Evolutionary conservation across 2,888 invertebrate genomes (phyloP), one percentile per base, ranked within the genome.

Genomic region (Lasioglossum figueresi): DNA sequence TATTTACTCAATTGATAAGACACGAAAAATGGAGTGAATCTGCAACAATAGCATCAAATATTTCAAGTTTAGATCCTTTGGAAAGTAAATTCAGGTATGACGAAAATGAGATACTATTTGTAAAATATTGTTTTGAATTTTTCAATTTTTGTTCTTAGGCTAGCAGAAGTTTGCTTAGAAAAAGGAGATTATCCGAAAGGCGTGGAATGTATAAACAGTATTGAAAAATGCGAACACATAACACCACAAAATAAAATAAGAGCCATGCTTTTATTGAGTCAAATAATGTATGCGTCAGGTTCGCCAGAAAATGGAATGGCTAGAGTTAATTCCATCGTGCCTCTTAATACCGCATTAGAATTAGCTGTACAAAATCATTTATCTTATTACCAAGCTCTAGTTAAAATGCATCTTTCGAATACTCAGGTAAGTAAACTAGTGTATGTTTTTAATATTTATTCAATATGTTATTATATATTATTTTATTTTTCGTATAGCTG

Each of bases 351-450:
- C 88, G 98, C 98, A 5, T 95, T 98, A n/a, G 96, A 97, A 31
- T 95, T 97, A 83, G 97, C 98, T 1, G 96, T 96, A 87, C 96
- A 96, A 66, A 97, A 98, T 90, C 97, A 98, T 94, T 95, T 98
- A 91, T 97, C 98, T 88, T 98, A 98, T 93, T 96, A 98, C 88
- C 96, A 97, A 72, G 97, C 98, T 0, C 94, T 98, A 45, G 96
- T 97, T 5, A 97, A 97, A 91, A 96, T 98, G 95, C 97, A 98
- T 92, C 96, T 98, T 75, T 98, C 98, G 0, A 97, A 98, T 93
- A 96, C 98, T 19, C 96, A 96, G 95, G 96, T 96, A 91, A 83
- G 14, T 78, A 16, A 45, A 56, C 43, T 68, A 79, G 40, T 72
- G 37, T 27, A 45, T 27, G 19, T 52, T 48, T 52, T 31, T 6